Evolutionary conservation across 2,888 invertebrate species (phyloP).

Genomic region (Spilarctia lutea): DNA sequence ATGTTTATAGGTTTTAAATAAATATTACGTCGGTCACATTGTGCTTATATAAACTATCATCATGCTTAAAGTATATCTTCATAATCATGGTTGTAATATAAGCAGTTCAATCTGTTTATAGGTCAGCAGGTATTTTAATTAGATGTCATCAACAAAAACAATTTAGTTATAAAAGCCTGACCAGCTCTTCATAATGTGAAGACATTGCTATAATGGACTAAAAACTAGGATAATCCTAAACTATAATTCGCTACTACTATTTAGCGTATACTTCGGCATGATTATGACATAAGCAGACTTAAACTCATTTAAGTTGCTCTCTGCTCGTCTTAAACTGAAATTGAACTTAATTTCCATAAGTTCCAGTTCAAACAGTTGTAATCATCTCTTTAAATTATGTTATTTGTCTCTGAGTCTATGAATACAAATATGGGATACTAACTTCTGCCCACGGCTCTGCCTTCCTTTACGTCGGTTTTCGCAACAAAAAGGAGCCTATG

Average conservation of each 20-base stretch:
- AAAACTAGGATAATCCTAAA: conserved; percentile 1
- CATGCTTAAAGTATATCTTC: not conserved
- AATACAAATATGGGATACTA: too few relatives aligned
- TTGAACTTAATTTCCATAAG: not conserved
- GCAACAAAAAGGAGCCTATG: too few relatives aligned
- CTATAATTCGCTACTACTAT: conserved; percentile 8
- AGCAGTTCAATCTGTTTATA: not conserved
- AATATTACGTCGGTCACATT: not conserved
- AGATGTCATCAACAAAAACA: not conserved
- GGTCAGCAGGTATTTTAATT: not conserved
- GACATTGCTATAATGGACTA: not conserved
- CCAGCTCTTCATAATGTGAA: not conserved
- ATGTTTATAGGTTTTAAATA: too few relatives aligned
- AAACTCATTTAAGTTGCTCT: not conserved
- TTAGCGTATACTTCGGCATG: not conserved
- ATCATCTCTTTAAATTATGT: not conserved
- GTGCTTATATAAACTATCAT: not conserved
- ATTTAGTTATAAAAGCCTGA: not conserved
- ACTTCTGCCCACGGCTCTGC: too few relatives aligned
- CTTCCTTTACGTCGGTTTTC: too few relatives aligned
- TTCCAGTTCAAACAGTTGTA: not conserved
- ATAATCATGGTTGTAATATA: not conserved
- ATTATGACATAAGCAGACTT: not conserved
- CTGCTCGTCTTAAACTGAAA: not conserved
- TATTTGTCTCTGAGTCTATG: too few relatives aligned